Evolutionary conservation across 2,113 vertebrate species (phyloP), one percentile per base, ranked within the genome.

Genomic region (Corythoichthys haematopterus): DNA sequence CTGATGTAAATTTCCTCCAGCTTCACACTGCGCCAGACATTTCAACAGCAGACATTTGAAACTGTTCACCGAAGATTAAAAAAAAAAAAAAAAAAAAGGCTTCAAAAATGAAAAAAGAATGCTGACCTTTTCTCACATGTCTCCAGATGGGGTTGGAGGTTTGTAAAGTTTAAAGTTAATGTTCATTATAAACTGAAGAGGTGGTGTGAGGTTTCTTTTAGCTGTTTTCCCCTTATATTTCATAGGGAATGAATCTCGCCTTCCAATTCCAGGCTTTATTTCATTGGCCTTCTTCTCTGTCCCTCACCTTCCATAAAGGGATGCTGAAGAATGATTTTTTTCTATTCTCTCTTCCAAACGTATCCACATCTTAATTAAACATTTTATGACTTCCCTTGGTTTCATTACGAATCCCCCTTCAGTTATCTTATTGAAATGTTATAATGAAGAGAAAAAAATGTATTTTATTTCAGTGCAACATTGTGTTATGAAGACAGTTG

Each of bases 1-100:
- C 84, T 84, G 85, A 86, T 87, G 83, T 84, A 87, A 88, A 82
- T 86, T 89, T 85, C 86, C 83, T 88, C 80, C 85, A 86, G 86
- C 81, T 83, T 85, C 86, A 84, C 88, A 81, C 81, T 87, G 87
- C 81, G 84, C 69, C 66, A 73, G 75, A 45, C 72, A 71, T 76
- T 77, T 71, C 77, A 62, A 80, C 65, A 64, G 71, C 69, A 85
- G 76, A 77, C 74, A 78, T 77, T 79, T 78, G 74, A 77, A 80
- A 84, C 77, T 33, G 67, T 75, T 78, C 68, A 81, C 75, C 69
- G 69, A 81, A 74, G 70, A 70, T 64, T 72, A 77, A 74, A 86
- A 81, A 77, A 76, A 82, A 77, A 76, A 62, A 69, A 74, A 43
- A 46, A 69, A 46, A 66, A 67, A 45, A 68, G 36, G 48, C 55